These are phyloP conservation scores for Drosophila navojoa DNA, from an alignment of 1,140 invertebrate genomes.

Conservation along the genomic window DNA sequence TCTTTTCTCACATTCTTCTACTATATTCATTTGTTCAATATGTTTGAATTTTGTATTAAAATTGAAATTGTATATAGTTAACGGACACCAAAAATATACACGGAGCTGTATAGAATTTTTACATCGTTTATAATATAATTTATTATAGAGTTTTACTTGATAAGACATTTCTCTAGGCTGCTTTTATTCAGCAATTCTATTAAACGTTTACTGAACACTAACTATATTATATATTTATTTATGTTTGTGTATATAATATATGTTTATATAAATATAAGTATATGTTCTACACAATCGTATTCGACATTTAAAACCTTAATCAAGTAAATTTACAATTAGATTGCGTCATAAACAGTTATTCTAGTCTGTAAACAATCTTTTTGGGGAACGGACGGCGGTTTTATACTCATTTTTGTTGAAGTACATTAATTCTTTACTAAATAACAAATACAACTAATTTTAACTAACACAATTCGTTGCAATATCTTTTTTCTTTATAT, in stretches of 20 bases:
- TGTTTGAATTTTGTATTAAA: not conserved
- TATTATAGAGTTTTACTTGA: conserved; percentile 47
- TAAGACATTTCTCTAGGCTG: conserved; percentile 34
- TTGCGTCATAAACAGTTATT: conserved; percentile 64
- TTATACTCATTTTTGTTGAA: conserved; percentile 33
- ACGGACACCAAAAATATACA: conserved; percentile 63
- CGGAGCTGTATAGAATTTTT: conserved; percentile 45
- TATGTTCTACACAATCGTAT: conserved; percentile 21
- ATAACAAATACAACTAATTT: conserved; percentile 40
- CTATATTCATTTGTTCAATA: conserved; percentile 2
- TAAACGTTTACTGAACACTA: conserved; percentile 48
- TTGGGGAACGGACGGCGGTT: conserved; percentile 63
- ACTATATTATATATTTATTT: conserved; percentile 16
- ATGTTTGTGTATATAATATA: conserved; percentile 31
- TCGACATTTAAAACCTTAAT: conserved; percentile 56
- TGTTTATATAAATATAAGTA: conserved; percentile 7
- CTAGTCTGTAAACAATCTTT: conserved; percentile 61
- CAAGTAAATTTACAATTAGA: conserved; percentile 66
- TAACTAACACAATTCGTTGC: conserved; percentile 52
- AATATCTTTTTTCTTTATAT: not conserved
- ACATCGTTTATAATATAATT: conserved; percentile 35
- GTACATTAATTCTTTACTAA: conserved; percentile 34
- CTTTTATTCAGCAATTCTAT: conserved; percentile 40
- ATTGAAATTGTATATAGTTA: conserved; percentile 55
- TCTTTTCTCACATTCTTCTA: not conserved